Evolutionary conservation across 2,888 invertebrate species (phyloP), one percentile per base, ranked within the genome.

Genomic region (Drosophila imparisetae): DNA sequence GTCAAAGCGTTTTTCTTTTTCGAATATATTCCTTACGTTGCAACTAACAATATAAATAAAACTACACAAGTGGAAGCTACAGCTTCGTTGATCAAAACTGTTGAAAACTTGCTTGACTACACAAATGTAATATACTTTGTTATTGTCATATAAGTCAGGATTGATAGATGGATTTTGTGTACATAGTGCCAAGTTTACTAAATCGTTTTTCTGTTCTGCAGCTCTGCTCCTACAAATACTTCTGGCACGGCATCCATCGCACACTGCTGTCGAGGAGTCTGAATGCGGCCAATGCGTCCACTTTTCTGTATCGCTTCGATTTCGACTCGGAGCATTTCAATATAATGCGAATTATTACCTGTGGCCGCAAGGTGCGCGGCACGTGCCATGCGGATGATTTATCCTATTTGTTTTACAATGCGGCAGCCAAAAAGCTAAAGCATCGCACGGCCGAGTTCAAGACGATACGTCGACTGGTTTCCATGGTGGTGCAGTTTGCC

Each of bases 341-440:
- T 81, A 90, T 91, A 30, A 90, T 93, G 79, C 90, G 92, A 30
- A 92, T 91, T 63, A 88, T 92, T 54, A 91, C 89, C 45, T 93
- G 92, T 60, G 93, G 93, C 21, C 89, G 91, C 63, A 91, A 92
- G 75, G 85, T 92, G 40, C 91, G 92, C 36, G 93, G 93, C 66
- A 92, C 92, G 60, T 93, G 93, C 66, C 93, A 93, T 72, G 93
- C 87, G 3, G 93, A 93, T 82, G 93, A 93, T 81, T 82, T 93
- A 36, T 91, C 92, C 34, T 93, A 93, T 70, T 73, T 93, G 42
- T 93, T 93, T 62, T 92, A 92, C 69, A 92, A 92, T 83, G 91
- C 88, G 38, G 90, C 90, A 27, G 91, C 92, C 49, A 91, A 91
- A 61, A 91, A 91, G 63, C 83, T 92, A 6, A 89, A 91, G 66